These are phyloP conservation scores for Lepus americanus DNA, from an alignment of 2,113 vertebrate genomes.

Conservation along the genomic window DNA sequence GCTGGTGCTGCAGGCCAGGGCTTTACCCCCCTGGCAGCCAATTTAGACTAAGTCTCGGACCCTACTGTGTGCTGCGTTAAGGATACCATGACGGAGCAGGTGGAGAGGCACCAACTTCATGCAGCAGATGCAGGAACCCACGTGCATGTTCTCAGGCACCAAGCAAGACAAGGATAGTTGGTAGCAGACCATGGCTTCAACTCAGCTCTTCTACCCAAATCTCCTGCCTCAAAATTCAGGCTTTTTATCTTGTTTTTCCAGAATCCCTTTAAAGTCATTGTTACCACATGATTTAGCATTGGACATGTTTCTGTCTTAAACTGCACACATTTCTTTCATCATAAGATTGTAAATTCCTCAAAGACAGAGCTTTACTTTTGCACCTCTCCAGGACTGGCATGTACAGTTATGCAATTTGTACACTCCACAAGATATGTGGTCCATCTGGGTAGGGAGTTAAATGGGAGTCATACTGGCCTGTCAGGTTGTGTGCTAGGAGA, in stretches of 20 bases:
- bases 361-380: not conserved
- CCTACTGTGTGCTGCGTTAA: not conserved
- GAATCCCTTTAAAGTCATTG: not conserved
- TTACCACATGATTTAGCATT: conserved; percentile 12
- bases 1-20: too few relatives aligned
- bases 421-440: not conserved
- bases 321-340: not conserved
- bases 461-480: too few relatives aligned
- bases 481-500: not conserved
- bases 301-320: conserved; percentile 1
- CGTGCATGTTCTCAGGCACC: not conserved
- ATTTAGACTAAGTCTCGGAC: not conserved
- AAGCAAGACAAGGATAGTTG: not conserved
- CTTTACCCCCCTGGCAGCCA: not conserved
- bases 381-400: not conserved
- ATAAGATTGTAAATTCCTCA: not conserved
- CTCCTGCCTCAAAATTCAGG: not conserved
- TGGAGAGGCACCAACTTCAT: not conserved
- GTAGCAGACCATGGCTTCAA: too few relatives aligned
- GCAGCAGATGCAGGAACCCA: not conserved
- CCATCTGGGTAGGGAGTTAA: not conserved
- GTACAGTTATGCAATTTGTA: not conserved
- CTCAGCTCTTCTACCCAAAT: not conserved
- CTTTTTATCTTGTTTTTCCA: not conserved
- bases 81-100: not conserved